Evolutionary conservation across 2,888 invertebrate species (phyloP).

Genomic region (Sisyra terminalis): DNA sequence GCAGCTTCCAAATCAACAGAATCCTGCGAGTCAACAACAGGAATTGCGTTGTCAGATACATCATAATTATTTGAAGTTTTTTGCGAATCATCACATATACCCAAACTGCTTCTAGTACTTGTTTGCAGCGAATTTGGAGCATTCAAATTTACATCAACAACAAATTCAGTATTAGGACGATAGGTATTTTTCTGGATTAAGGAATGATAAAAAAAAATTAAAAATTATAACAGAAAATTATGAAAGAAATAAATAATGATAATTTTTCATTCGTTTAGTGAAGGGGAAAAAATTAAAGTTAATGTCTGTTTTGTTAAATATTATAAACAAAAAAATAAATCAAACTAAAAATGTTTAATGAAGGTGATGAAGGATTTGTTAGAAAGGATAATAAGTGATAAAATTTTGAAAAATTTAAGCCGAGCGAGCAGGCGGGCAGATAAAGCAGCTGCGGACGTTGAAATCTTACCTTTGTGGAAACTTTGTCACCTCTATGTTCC

Average conservation of each 20-base stretch:
- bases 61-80: constrained; percentile 7
- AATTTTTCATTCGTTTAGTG: constrained; percentile 1
- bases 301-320: too few species aligned
- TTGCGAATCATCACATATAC: background rate
- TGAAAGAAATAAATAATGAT: constrained; percentile 10
- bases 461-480: too few species aligned
- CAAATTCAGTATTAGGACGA: constrained; percentile 30
- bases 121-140: background rate
- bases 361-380: too few species aligned
- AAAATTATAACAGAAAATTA: constrained; percentile 13
- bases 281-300: background rate
- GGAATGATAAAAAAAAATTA: constrained; percentile 15
- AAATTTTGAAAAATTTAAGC: too few species aligned
- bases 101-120: constrained; percentile 10
- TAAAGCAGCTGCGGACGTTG: too few species aligned
- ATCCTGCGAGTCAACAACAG: constrained; percentile 30
- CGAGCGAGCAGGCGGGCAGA: too few species aligned
- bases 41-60: constrained; percentile 7
- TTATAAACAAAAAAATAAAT: too few species aligned
- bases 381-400: too few species aligned
- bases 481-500: too few species aligned
- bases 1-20: constrained; percentile 51
- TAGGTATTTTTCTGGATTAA: constrained; percentile 26
- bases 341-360: too few species aligned
- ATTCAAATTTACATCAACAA: constrained; percentile 27